Evolutionary conservation across 2,797 vertebrate species (phyloP).

Genomic region (Eulemur mongoz): DNA sequence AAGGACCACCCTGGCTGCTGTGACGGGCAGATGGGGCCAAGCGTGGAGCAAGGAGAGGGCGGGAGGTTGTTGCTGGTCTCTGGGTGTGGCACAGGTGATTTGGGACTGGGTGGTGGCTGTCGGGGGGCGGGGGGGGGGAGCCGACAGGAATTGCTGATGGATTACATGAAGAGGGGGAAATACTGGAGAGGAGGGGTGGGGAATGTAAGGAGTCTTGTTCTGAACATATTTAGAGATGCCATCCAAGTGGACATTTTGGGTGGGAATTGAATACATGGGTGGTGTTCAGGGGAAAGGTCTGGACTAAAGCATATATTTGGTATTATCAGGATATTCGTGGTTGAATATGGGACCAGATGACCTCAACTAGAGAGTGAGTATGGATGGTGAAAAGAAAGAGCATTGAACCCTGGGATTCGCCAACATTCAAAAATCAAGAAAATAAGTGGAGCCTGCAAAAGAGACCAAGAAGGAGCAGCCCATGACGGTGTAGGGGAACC

Average conservation of each 20-base stretch:
- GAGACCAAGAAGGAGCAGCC: neutral
- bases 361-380: neutral
- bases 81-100: neutral
- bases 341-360: neutral
- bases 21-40: neutral
- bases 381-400: neutral
- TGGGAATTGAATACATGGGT: neutral
- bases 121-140: neutral
- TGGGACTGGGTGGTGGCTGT: neutral
- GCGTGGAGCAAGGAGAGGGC: neutral
- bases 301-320: neutral
- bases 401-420: neutral
- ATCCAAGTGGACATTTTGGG: neutral
- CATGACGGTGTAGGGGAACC: neutral
- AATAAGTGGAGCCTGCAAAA: neutral
- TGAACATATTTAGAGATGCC: neutral
- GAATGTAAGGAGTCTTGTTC: neutral
- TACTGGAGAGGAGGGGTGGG: neutral
- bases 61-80: neutral
- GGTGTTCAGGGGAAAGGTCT: neutral
- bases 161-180: neutral
- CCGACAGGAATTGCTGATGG: neutral
- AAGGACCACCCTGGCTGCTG: neutral
- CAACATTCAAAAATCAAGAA: neutral
- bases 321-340: neutral